Base-by-base conservation (phyloP, 1,140 invertebrate species). In the Rhagoletis pomonella region DNA sequence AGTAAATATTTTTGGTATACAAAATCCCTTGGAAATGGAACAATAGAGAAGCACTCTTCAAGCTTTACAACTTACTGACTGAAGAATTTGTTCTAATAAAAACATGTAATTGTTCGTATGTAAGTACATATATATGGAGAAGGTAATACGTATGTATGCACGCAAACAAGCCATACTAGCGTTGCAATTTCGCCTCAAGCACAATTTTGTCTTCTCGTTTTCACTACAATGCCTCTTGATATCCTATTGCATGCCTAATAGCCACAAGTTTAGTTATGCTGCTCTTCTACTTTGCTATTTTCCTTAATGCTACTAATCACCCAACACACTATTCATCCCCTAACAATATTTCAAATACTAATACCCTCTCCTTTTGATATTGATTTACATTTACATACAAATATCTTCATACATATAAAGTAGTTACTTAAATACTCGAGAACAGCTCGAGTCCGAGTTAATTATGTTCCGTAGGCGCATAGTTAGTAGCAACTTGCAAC, bases 371-470 rank as follows among this genome's bases (percentile, higher is more conserved):
- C 39, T 67, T 1, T 2, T 7, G 0, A 17, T 29, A 47, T 47
- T 29, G 47, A 81, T 81, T 81, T 81, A 7, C 67, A 73, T 73
- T 73, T 73, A 81, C 73, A 81, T 81, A 81, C n/a, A 81, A 81
- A 81, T 81, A 55, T 81, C 73, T 81, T 81, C 73, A 81, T 81
- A 81, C 73, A 81, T 81, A 81, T 81, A 81, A 81, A 81, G 73
- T 81, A 81, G 73, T 81, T 81, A 81, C 73, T 81, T 81, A 81
- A 81, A 81, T 81, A 81, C 73, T 81, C 73, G 73, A 55, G 73
- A 50, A 19, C 19, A 9, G 3, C 73, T 81, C 73, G 17, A 55
- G 44, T 81, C 47, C 7, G 73, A 29, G 73, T 81, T 81, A 81
- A 81, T 81, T 19, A 77, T 19, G 69, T 77, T 77, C 39, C 47